Base-by-base conservation (phyloP, 2,888 invertebrate species). In the Eupithecia vulgata region DNA sequence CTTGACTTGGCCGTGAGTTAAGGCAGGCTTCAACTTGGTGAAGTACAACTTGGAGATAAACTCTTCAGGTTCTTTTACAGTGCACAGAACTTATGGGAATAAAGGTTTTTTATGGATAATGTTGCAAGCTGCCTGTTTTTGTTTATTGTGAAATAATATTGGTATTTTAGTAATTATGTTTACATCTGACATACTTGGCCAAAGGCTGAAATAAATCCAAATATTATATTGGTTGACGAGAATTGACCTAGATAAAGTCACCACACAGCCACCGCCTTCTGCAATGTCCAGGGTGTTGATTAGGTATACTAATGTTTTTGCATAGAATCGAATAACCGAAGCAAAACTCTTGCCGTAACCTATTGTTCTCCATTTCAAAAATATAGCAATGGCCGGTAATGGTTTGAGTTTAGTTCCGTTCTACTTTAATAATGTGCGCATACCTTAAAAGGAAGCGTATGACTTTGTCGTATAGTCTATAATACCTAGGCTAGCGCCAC, bases 131-230 rank as follows among this genome's bases (percentile, higher is more conserved):
- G 52, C 52, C 52, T 52, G 52, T 21, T 52, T 45, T 25, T 25
- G 57, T 57, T 25, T 13, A 57, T 25, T 57, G 57, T 57, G 25
- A 57, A 57, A 21, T 57, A 57, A 57, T 57, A 25, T 57, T 57
- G 0, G 52, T 52, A 0, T 25, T 25, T 12, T 57, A 57, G 5
- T 12, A 2, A n/a, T n/a, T 6, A 25, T n/a, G 25, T 57, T 57
- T 12, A 57, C 57, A 21, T 25, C 21, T 25, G 12, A 25, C 12
- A 5, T 25, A 25, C 25, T 57, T 5, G 57, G 57, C 57, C 57
- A 12, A 12, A 57, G 57, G 57, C 57, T 25, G 57, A 25, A 25
- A 13, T 21, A 5, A 57, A 13, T 5, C 13, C 5, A 57, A 25
- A 10, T 3, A 10, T 3, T 1, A 25, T 25, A 12, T 25, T 8